Evolutionary conservation across 92 coral and sea anemone species (phyloP).

Genomic region (Phymanthus crucifer): DNA sequence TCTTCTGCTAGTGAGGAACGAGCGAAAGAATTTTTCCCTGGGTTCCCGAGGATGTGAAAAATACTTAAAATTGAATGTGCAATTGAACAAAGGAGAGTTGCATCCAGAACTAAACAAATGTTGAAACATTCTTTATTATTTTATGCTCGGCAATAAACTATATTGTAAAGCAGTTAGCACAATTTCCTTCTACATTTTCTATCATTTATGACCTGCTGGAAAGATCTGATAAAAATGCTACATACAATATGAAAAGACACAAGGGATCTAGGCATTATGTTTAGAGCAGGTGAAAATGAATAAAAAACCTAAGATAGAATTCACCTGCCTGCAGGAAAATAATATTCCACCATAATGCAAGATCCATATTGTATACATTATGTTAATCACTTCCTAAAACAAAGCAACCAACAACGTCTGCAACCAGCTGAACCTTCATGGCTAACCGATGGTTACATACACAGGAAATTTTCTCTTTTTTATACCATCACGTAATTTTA

Average conservation of each 20-base stretch:
- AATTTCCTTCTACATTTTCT: no score
- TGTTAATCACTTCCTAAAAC: neutral
- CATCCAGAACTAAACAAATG: no score
- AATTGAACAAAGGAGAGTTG: no score
- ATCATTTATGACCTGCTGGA: neutral
- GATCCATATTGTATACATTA: neutral
- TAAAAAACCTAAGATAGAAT: neutral
- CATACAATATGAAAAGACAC: neutral
- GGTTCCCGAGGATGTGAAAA: no score
- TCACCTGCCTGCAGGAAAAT: neutral
- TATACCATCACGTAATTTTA: neutral
- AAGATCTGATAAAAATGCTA: neutral
- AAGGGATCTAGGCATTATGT: neutral
- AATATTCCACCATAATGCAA: conserved; percentile 4
- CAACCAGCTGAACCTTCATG: neutral
- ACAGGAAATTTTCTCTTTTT: neutral
- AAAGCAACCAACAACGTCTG: neutral
- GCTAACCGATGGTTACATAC: neutral
- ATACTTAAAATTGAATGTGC: no score
- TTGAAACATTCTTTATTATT: no score
- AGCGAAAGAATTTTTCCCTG: no score
- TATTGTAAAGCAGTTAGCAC: no score
- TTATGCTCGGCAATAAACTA: no score
- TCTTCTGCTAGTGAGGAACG: no score
- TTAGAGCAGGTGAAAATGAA: neutral